Evolutionary conservation across 1,140 invertebrate species (phyloP).

Genomic region (Hestina assimilis): DNA sequence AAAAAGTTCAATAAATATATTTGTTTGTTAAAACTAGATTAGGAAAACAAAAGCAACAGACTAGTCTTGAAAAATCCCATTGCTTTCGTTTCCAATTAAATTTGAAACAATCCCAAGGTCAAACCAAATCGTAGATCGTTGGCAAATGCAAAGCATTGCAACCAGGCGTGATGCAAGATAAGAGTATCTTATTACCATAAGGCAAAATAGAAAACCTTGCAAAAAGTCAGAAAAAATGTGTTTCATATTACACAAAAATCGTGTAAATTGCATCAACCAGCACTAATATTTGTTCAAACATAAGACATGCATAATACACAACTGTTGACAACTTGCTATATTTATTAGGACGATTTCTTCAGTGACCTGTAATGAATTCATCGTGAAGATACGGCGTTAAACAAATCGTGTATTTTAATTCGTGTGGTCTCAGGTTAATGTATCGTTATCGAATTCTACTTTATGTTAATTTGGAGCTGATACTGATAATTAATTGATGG

Average conservation of each 20-base stretch:
- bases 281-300: constrained; percentile 34
- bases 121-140: constrained; percentile 49
- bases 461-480: constrained; percentile 68
- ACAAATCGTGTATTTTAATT: constrained; percentile 33
- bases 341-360: constrained; percentile 44
- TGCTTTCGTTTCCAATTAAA: constrained; percentile 22
- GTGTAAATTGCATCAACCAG: constrained; percentile 48
- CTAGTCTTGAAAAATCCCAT: constrained; percentile 1
- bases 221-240: constrained; percentile 38
- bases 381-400: constrained; percentile 47
- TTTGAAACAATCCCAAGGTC: constrained; percentile 37
- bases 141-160: constrained; percentile 75
- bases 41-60: constrained; percentile 27
- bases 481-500: constrained; percentile 60
- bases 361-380: constrained; percentile 60
- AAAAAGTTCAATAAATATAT: background rate
- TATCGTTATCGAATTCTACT: constrained; percentile 63
- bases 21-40: constrained; percentile 1
- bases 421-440: constrained; percentile 75
- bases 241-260: constrained; percentile 50
- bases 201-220: constrained; percentile 52
- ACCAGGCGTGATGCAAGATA: constrained; percentile 70
- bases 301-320: constrained; percentile 44
- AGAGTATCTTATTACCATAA: constrained; percentile 38
- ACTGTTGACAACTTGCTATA: constrained; percentile 19